Percentiles rank a stretch among this genome's conserved stretches.
These are phyloP conservation scores for Serranus cabrilla DNA, from an alignment of 2,797 vertebrate genomes.

Conservation along the genomic window DNA sequence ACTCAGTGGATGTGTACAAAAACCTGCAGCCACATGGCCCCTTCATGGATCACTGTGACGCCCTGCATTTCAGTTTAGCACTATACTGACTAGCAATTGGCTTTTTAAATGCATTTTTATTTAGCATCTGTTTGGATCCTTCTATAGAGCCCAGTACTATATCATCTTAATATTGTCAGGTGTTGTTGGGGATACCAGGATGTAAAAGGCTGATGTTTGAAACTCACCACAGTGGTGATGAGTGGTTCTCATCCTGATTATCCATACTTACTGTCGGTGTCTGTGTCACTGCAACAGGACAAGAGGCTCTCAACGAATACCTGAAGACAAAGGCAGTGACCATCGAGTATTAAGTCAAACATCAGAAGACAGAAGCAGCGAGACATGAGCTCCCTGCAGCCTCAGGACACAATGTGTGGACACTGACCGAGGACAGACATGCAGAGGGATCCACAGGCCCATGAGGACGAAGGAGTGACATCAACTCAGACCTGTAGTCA, in stretches of 20 bases:
- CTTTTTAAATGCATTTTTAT: neutral
- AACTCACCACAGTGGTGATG: neutral
- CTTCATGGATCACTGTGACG: too few relatives aligned
- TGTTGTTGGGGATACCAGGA: neutral
- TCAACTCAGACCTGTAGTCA: neutral
- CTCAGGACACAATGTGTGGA: neutral
- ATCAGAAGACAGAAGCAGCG: neutral
- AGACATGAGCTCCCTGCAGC: too few relatives aligned
- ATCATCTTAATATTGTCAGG: too few relatives aligned
- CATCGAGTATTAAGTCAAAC: slow-evolving; percentile 87
- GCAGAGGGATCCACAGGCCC: too few relatives aligned
- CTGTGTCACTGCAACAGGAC: slow-evolving; percentile 81
- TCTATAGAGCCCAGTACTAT: too few relatives aligned
- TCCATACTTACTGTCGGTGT: neutral
- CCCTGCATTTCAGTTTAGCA: too few relatives aligned
- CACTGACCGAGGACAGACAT: neutral
- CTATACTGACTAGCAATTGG: too few relatives aligned
- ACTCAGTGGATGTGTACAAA: too few relatives aligned
- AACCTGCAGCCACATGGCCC: too few relatives aligned
- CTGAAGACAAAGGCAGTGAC: slow-evolving; percentile 91
- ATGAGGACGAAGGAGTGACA: neutral
- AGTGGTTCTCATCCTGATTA: neutral
- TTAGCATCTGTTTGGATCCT: neutral
- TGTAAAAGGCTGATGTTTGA: neutral
- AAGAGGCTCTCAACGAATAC: slow-evolving; percentile 93